These are phyloP conservation scores for Strigamia crassipes DNA, from an alignment of 2,888 invertebrate genomes.

Conservation along the genomic window DNA sequence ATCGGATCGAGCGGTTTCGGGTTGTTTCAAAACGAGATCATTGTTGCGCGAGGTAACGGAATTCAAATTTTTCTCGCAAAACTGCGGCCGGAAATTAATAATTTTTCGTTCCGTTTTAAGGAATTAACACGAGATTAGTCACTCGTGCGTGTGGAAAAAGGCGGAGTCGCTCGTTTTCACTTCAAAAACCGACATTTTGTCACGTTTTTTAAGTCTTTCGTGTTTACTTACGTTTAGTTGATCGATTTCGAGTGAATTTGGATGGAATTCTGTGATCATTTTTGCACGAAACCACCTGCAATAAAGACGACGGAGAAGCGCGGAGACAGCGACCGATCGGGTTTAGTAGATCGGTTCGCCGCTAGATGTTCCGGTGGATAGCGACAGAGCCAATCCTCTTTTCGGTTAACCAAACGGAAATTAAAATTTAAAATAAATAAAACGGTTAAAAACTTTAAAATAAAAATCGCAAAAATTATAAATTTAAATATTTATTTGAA, in stretches of 20 bases:
- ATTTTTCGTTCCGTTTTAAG: neutral
- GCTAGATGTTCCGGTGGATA: too few relatives aligned
- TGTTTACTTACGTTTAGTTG: neutral
- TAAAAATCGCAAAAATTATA: too few relatives aligned
- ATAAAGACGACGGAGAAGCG: neutral
- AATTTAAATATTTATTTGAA: too few relatives aligned
- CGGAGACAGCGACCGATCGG: neutral
- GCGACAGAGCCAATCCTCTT: too few relatives aligned
- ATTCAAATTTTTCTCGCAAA: neutral
- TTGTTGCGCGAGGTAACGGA: neutral
- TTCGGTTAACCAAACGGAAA: too few relatives aligned
- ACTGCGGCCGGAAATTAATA: neutral
- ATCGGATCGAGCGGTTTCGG: neutral
- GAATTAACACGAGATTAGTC: constrained; percentile 1
- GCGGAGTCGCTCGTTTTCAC: neutral
- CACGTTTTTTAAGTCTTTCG: too few relatives aligned
- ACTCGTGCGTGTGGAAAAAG: neutral
- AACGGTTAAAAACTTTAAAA: too few relatives aligned
- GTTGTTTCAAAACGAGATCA: neutral
- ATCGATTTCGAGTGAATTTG: neutral
- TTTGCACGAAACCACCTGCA: neutral
- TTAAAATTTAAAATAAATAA: too few relatives aligned
- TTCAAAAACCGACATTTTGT: too few relatives aligned
- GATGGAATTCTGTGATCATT: neutral
- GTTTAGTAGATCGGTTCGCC: neutral